Conservation (phyloP, 2,888 invertebrate species). For the Rhamnusium bicolor region DNA sequence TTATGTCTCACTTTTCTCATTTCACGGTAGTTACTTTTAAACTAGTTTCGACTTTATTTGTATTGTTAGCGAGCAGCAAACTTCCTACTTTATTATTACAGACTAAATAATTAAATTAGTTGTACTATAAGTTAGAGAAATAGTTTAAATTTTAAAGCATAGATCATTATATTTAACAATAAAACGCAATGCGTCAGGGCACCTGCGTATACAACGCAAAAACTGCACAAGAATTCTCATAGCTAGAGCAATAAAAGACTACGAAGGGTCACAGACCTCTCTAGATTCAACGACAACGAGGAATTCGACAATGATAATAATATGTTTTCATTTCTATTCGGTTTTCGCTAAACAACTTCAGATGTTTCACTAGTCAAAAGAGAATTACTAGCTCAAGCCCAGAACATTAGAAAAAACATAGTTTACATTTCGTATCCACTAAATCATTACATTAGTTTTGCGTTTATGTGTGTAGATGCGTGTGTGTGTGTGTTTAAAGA, state of each 20-base stretch:
- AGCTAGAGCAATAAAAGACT: conserved; percentile 40
- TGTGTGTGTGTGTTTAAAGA: neutral
- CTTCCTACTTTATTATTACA: conserved; percentile 3
- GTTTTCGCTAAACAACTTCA: conserved; percentile 19
- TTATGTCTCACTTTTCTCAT: conserved; percentile 13
- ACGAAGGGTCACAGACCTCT: conserved; percentile 42
- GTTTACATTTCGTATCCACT: no score
- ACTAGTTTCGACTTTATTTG: conserved; percentile 18
- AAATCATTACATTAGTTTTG: no score
- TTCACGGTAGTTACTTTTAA: conserved; percentile 8
- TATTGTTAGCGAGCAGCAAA: conserved; percentile 8
- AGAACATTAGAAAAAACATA: no score
- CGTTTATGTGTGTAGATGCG: no score
- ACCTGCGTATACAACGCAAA: conserved; percentile 37
- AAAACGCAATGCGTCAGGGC: conserved; percentile 44
- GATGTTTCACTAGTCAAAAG: conserved; percentile 6
- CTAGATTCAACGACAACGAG: conserved; percentile 38
- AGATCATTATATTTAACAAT: conserved; percentile 38
- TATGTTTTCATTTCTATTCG: conserved; percentile 34
- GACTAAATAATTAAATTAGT: conserved; percentile 14
- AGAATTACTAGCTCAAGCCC: neutral
- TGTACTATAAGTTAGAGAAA: neutral
- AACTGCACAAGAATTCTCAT: conserved; percentile 41
- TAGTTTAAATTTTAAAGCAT: conserved; percentile 43
- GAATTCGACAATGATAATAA: conserved; percentile 40